A percentile compares a stretch with the other conserved stretches of the same genome.
These are phyloP conservation scores for Gadus chalcogrammus DNA, from an alignment of 2,113 vertebrate species.

Conservation along the genomic window DNA sequence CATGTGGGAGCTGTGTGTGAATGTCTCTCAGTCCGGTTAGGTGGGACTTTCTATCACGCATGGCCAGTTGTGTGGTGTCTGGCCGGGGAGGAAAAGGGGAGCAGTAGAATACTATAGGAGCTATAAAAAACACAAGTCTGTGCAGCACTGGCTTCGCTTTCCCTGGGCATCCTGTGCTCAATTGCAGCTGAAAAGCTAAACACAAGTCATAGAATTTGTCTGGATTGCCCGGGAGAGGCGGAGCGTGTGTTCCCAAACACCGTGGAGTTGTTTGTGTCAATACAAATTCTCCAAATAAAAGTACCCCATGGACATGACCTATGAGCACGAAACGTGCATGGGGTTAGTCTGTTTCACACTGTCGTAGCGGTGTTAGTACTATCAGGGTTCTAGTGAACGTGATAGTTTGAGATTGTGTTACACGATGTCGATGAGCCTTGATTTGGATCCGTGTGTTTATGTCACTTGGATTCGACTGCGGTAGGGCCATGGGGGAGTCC, in stretches of 20 bases:
- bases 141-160: conserved; percentile 85
- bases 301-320: conserved; percentile 1
- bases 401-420: conserved; percentile 64
- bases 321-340: not conserved
- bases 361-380: conserved; percentile 14
- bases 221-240: conserved; percentile 88
- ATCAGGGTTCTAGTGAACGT: conserved; percentile 30
- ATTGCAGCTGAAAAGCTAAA: conserved; percentile 90
- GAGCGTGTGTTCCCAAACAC: conserved; percentile 78
- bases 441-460: conserved; percentile 30
- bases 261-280: conserved; percentile 78
- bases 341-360: conserved; percentile 17
- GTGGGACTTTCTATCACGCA: conserved; percentile 75
- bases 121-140: conserved; percentile 89
- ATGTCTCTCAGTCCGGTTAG: conserved; percentile 65
- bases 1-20: conserved; percentile 14
- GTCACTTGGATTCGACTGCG: conserved; percentile 21
- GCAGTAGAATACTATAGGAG: conserved; percentile 88
- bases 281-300: conserved; percentile 76
- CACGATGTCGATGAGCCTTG: conserved; percentile 41
- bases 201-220: conserved; percentile 91
- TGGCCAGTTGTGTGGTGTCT: conserved; percentile 78
- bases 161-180: conserved; percentile 84
- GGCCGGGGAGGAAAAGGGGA: conserved; percentile 70
- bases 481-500: conserved; percentile 46